phyloP scores from a whole-genome alignment of 2,113 vertebrate genomes.

The Scytalopus superciliaris region DNA sequence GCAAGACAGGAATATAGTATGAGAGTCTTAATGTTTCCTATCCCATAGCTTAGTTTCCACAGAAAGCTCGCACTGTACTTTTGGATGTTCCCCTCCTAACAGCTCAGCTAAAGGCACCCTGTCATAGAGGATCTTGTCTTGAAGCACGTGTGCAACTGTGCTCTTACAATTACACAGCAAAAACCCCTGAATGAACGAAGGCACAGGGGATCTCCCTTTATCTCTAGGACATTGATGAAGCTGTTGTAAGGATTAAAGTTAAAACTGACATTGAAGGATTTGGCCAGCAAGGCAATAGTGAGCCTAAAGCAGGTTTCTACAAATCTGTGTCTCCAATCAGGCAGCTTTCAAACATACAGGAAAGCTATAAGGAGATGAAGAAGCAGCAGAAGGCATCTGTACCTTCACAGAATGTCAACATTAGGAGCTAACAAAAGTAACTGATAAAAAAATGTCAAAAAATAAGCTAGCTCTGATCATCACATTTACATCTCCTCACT shows the following conservation, averaged over 20 bases:
- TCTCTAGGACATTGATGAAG: background rate
- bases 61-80: background rate
- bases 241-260: background rate
- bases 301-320: background rate
- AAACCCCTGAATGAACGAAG: background rate
- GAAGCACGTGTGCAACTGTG: accelerated
- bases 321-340: background rate
- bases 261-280: background rate
- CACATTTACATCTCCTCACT: background rate
- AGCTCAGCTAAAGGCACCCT: background rate
- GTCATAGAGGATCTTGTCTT: background rate
- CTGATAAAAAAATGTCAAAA: background rate
- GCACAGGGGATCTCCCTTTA: background rate
- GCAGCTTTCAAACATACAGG: background rate
- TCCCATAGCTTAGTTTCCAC: background rate
- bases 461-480: background rate
- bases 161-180: background rate
- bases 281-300: background rate
- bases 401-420: background rate
- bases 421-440: background rate
- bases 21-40: background rate
- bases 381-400: background rate
- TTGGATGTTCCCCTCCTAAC: background rate
- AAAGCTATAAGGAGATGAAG: background rate
- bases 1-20: background rate